phyloP scores from a whole-genome alignment of 2,113 vertebrate genomes.

The Misgurnus mizolepis region DNA sequence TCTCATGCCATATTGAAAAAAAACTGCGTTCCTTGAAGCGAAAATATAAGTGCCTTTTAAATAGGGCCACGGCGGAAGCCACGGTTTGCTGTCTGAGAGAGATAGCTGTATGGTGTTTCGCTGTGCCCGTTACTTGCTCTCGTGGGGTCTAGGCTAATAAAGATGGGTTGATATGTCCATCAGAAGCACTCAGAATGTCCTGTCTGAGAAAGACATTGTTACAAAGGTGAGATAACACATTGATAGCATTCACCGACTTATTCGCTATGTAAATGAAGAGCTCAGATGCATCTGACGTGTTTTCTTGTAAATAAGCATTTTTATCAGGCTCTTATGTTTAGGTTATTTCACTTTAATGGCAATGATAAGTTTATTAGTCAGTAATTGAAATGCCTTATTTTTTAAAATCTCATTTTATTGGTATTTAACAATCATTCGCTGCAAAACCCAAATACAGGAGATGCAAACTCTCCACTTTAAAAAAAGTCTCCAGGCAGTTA shows the following conservation, averaged over 20 bases:
- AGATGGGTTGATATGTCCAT: slow-evolving; percentile 45
- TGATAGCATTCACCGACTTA: slow-evolving; percentile 12
- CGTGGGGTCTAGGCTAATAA: slow-evolving; percentile 43
- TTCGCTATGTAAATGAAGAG: background rate
- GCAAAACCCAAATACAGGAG: no score
- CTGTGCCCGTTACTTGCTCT: slow-evolving; percentile 25
- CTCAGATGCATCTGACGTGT: no score
- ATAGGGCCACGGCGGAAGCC: slow-evolving; percentile 43
- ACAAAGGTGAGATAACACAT: slow-evolving; percentile 13
- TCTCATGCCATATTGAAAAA: slow-evolving; percentile 27
- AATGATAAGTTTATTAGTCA: no score
- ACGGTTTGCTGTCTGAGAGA: slow-evolving; percentile 46
- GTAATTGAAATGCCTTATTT: no score
- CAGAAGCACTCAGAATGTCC: slow-evolving; percentile 15
- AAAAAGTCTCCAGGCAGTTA: no score
- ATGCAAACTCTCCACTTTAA: no score
- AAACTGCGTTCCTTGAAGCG: slow-evolving; percentile 49
- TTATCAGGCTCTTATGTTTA: no score
- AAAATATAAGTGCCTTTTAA: slow-evolving; percentile 61
- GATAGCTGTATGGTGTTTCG: slow-evolving; percentile 44
- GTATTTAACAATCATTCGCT: no score
- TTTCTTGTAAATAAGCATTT: no score
- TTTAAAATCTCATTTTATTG: no score
- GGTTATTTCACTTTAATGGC: no score
- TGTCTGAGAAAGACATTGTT: slow-evolving; percentile 14